Evolutionary conservation across 2,888 invertebrate genomes (phyloP).

Genomic region (Stenchaetothrips biformis): DNA sequence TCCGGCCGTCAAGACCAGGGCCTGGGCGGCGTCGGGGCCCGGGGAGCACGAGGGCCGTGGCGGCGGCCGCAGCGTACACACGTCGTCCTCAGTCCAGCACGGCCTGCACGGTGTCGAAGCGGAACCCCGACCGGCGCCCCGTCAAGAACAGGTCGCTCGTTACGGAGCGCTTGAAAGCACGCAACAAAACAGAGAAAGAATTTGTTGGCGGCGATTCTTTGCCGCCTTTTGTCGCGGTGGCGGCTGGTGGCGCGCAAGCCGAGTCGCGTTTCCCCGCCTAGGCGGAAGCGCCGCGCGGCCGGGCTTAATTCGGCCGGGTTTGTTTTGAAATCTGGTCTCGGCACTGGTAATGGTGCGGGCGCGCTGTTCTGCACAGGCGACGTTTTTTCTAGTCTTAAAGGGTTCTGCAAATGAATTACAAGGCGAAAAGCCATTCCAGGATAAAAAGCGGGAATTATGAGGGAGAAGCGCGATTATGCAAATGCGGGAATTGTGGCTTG

Average conservation of each 20-base stretch:
- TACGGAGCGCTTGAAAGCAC: background rate
- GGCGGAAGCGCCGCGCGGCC: background rate
- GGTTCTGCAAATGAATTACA: conserved; percentile 25
- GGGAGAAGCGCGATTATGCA: conserved; percentile 17
- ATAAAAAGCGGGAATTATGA: conserved; percentile 22
- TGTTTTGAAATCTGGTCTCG: conserved; percentile 23
- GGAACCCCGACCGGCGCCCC: background rate
- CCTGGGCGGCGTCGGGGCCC: background rate
- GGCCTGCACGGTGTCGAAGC: background rate
- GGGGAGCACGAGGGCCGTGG: background rate
- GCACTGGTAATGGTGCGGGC: conserved; percentile 6
- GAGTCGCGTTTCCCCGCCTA: conserved; percentile 5
- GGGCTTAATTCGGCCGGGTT: conserved; percentile 11
- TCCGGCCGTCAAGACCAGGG: conserved; percentile 18
- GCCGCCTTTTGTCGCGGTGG: background rate
- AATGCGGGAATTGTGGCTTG: conserved; percentile 11
- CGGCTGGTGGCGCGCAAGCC: too few relatives aligned
- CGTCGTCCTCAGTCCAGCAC: background rate
- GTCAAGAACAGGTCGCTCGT: conserved; percentile 15
- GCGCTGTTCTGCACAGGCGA: background rate
- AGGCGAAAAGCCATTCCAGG: conserved; percentile 14
- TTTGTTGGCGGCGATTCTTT: conserved; percentile 18
- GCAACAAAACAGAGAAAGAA: conserved; percentile 21
- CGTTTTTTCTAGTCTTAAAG: conserved; percentile 24
- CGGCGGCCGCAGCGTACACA: background rate